Conservation (phyloP, 1,140 invertebrate genomes). For the Temnothorax nylanderi region DNA sequence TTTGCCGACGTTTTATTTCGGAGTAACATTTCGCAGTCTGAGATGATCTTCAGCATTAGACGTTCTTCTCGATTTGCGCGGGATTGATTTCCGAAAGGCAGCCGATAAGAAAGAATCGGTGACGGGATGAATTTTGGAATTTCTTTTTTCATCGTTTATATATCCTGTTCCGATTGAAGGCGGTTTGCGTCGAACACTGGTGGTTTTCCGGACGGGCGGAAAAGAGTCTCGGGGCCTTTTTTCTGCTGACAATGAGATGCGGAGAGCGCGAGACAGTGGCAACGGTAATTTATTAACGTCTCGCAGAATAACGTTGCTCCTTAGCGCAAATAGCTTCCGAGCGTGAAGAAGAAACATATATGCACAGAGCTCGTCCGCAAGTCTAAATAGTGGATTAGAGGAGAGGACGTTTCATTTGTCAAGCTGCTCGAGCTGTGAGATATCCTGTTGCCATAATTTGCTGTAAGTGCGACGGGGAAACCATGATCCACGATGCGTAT, state of each 20-base stretch:
- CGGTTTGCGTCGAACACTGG: not conserved
- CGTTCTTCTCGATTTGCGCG: not conserved
- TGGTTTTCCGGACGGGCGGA: not conserved
- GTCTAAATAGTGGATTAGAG: slow-evolving; percentile 41
- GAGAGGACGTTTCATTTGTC: slow-evolving; percentile 31
- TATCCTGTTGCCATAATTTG: slow-evolving; percentile 6
- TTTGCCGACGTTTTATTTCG: not conserved
- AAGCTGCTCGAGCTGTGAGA: not conserved
- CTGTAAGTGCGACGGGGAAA: not conserved
- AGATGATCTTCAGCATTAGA: not conserved
- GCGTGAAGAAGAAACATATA: slow-evolving; percentile 23
- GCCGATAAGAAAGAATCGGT: not conserved
- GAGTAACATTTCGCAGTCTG: not conserved
- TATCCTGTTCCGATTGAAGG: not conserved
- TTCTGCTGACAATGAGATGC: not conserved
- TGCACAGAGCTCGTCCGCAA: not conserved
- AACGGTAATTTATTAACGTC: slow-evolving; percentile 55
- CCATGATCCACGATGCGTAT: not conserved
- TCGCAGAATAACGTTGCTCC: slow-evolving; percentile 6
- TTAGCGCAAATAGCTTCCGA: slow-evolving; percentile 30
- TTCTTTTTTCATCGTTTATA: not conserved
- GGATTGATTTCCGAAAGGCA: not conserved
- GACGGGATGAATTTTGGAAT: not conserved
- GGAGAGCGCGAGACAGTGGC: not conserved
- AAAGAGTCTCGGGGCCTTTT: too few species aligned